phyloP scores from a whole-genome alignment of 2,888 invertebrate genomes.

The Lasioglossum oenotherae region DNA sequence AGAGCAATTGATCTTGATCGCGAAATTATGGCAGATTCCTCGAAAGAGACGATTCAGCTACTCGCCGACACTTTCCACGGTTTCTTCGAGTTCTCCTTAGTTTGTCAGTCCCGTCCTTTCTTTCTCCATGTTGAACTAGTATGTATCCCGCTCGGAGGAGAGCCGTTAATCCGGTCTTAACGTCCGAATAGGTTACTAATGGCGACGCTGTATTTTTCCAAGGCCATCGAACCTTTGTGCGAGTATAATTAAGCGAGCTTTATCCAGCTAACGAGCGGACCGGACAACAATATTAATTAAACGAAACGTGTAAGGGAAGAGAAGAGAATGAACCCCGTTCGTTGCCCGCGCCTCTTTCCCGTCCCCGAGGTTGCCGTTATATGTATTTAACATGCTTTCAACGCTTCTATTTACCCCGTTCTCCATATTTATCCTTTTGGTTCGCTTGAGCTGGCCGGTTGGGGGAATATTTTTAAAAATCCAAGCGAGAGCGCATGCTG shows the following conservation, averaged over 20 bases:
- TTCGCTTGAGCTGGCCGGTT: neutral
- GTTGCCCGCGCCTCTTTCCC: neutral
- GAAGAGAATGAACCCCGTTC: neutral
- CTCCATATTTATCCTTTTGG: neutral
- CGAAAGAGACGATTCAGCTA: neutral
- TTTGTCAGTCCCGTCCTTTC: neutral
- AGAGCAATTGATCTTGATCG: no score
- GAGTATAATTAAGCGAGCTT: slow-evolving; percentile 16
- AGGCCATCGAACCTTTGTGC: slow-evolving; percentile 31
- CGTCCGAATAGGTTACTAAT: slow-evolving; percentile 41
- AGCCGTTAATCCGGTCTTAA: slow-evolving; percentile 41
- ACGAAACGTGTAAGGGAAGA: neutral
- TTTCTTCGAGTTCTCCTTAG: neutral
- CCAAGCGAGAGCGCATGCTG: neutral
- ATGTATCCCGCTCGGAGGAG: neutral
- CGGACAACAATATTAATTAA: slow-evolving; percentile 28
- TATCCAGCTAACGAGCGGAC: slow-evolving; percentile 18
- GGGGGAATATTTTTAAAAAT: neutral
- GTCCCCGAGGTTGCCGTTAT: neutral
- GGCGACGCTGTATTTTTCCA: neutral
- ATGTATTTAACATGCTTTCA: slow-evolving; percentile 18
- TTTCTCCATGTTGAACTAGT: neutral
- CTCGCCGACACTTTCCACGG: slow-evolving; percentile 4
- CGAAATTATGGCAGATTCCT: no score
- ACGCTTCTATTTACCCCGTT: neutral